Evolutionary conservation across 2,888 invertebrate genomes (phyloP).

Genomic region (Lampropteryx suffumata): DNA sequence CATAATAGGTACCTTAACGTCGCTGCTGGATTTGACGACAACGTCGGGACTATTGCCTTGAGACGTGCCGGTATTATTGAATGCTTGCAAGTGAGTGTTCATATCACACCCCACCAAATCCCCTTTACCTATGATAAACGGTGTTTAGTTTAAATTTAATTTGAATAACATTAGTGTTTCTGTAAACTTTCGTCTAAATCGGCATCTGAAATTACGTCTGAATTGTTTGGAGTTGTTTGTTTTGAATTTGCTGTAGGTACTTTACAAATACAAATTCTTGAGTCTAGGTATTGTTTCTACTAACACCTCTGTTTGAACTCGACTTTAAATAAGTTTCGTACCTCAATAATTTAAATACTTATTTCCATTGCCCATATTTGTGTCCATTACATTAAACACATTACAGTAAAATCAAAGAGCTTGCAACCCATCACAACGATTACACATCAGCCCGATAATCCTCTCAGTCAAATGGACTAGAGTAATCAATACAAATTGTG

Average conservation of each 20-base stretch:
- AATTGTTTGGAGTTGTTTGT: constrained; percentile 11
- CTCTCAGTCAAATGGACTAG: constrained; percentile 8
- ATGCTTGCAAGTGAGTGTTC: constrained; percentile 88
- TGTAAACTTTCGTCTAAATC: constrained; percentile 1
- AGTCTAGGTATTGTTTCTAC: background rate
- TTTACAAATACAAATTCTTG: background rate
- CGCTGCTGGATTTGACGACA: constrained; percentile 96
- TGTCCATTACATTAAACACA: too few relatives aligned
- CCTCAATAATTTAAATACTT: too few relatives aligned
- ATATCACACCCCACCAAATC: constrained; percentile 97
- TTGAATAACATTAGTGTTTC: constrained; percentile 12
- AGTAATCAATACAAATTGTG: constrained; percentile 24
- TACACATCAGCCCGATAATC: constrained; percentile 7
- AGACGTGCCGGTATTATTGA: constrained; percentile 83
- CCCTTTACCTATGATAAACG: constrained; percentile 89
- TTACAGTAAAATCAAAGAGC: background rate
- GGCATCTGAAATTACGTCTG: constrained; percentile 2
- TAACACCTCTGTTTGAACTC: too few relatives aligned
- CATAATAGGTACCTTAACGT: constrained; percentile 86
- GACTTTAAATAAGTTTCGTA: too few relatives aligned
- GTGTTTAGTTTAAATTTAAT: constrained; percentile 35
- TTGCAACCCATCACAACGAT: constrained; percentile 1
- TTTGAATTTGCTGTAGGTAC: too few relatives aligned
- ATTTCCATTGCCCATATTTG: too few relatives aligned
- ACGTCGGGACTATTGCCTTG: constrained; percentile 87